Conservation (phyloP, 2,888 invertebrate species). For the Athetis lepigone region DNA sequence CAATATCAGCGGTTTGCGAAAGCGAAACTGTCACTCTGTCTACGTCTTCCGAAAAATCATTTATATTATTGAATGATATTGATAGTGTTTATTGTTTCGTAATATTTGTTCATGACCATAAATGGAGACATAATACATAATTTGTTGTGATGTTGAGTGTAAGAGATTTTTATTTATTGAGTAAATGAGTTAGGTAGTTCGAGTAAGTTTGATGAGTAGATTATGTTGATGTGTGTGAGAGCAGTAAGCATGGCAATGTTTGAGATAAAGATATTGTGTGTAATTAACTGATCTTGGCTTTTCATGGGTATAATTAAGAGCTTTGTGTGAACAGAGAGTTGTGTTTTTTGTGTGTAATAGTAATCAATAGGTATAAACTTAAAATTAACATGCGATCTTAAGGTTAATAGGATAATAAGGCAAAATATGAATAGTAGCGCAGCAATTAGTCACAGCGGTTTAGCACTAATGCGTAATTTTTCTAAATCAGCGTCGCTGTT, state of each 20-base stretch:
- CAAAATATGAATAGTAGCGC: not conserved
- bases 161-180: not conserved
- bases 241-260: not conserved
- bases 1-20: no score
- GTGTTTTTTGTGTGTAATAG: not conserved
- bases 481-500: slow-evolving; percentile 8
- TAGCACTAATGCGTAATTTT: not conserved
- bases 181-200: no score
- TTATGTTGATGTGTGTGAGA: not conserved
- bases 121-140: no score
- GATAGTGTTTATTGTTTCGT: no score
- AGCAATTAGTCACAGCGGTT: not conserved
- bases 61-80: no score
- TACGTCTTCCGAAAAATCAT: no score
- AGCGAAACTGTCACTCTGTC: no score
- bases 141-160: slow-evolving; percentile 1
- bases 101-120: no score
- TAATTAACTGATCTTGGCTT: not conserved
- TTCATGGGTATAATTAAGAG: not conserved
- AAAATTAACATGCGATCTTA: not conserved
- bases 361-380: not conserved
- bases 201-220: not conserved
- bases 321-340: not conserved
- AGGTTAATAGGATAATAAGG: not conserved
- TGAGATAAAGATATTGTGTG: not conserved